phyloP scores from a whole-genome alignment of 2,888 invertebrate genomes.

The Pseudococcus jackbeardsleyi region DNA sequence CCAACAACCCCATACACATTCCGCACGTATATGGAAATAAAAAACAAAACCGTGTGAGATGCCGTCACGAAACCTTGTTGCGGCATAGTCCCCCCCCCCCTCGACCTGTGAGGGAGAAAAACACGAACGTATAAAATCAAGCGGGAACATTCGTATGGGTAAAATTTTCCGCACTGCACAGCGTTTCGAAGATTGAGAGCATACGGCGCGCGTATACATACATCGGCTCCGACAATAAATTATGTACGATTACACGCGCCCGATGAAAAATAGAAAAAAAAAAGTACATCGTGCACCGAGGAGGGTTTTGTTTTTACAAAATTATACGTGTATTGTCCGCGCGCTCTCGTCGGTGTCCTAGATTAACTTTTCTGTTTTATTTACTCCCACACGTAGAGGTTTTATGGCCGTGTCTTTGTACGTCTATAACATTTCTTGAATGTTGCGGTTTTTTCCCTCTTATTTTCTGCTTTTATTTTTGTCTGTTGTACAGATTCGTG shows the following conservation, averaged over 20 bases:
- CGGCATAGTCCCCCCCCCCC: not conserved
- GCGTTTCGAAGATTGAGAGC: constrained; percentile 33
- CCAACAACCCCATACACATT: not conserved
- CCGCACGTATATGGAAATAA: not conserved
- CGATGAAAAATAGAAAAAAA: constrained; percentile 44
- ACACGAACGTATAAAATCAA: constrained; percentile 5
- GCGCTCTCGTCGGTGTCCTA: constrained; percentile 28
- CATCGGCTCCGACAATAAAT: constrained; percentile 24
- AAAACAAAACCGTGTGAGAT: not conserved
- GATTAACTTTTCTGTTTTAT: constrained; percentile 47
- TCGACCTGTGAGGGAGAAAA: not conserved
- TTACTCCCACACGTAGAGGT: constrained; percentile 38
- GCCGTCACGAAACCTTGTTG: constrained; percentile 8
- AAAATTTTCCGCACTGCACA: constrained; percentile 1
- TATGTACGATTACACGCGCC: constrained; percentile 33
- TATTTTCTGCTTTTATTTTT: not conserved
- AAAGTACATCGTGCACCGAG: constrained; percentile 2
- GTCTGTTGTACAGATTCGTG: constrained; percentile 19
- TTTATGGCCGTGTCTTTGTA: constrained; percentile 37
- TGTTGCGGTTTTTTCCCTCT: not conserved
- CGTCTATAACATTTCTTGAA: constrained; percentile 20
- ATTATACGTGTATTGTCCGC: constrained; percentile 42
- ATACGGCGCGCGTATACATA: constrained; percentile 9
- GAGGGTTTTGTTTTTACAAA: constrained; percentile 41
- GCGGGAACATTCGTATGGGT: not conserved